phyloP scores from a whole-genome alignment of 2,797 vertebrate genomes.

The Gastrophryne carolinensis region DNA sequence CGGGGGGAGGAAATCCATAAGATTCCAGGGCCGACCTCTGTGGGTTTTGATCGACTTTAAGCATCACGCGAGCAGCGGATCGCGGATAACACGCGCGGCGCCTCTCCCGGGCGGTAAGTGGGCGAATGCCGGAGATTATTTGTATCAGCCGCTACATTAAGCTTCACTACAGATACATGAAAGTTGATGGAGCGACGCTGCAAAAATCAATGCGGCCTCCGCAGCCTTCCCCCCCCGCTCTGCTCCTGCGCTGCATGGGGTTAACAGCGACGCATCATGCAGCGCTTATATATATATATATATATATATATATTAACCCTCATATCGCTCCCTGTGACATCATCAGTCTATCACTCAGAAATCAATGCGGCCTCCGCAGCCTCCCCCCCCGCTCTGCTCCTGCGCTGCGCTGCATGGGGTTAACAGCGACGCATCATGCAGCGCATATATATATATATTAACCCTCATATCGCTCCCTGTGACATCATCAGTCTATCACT shows the following conservation, averaged over 20 bases:
- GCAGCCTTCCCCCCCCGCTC: not conserved
- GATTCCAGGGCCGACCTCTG: too few relatives aligned
- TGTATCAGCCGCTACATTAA: conserved; percentile 26
- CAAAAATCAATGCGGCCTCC: conserved; percentile 4
- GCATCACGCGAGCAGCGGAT: too few relatives aligned
- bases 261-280: not conserved
- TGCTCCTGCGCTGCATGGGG: not conserved
- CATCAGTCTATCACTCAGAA: too few relatives aligned
- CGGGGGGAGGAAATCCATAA: too few relatives aligned
- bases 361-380: conserved; percentile 3
- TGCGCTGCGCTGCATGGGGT: not conserved
- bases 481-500: too few relatives aligned
- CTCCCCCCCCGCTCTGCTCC: not conserved
- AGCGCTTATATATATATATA: too few relatives aligned
- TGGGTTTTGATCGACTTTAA: too few relatives aligned
- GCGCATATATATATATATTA: too few relatives aligned
- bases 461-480: too few relatives aligned
- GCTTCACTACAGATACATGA: conserved; percentile 17
- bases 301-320: too few relatives aligned
- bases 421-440: not conserved
- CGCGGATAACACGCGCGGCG: not conserved
- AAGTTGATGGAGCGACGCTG: conserved; percentile 1
- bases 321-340: too few relatives aligned
- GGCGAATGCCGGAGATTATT: conserved; percentile 21
- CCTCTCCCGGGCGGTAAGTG: too few relatives aligned